A percentile compares a stretch with the other conserved stretches of the same genome.
Evolutionary conservation across 2,113 vertebrate species (phyloP).

Genomic region (Perca schrenkii): DNA sequence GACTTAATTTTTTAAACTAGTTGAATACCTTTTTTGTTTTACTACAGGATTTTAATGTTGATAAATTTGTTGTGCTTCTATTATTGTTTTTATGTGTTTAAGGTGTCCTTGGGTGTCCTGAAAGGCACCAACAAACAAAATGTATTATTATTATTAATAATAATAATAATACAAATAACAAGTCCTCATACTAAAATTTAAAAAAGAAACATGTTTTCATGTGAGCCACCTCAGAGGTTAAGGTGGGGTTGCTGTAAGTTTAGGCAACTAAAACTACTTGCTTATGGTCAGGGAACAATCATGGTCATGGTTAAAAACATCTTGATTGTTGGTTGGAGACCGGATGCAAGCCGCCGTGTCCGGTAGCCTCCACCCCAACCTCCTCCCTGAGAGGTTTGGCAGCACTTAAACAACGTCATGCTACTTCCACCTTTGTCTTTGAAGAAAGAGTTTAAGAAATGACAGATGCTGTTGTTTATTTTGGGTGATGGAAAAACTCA

Average conservation of each 20-base stretch:
- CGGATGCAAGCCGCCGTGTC: not conserved
- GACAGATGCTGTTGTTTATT: not conserved
- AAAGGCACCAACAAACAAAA: too few relatives aligned
- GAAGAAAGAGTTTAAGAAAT: not conserved
- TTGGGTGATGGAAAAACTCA: not conserved
- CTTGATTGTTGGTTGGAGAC: not conserved
- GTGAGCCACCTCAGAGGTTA: not conserved
- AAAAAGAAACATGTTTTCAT: not conserved
- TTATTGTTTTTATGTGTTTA: too few relatives aligned
- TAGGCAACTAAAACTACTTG: not conserved
- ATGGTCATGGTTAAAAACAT: not conserved
- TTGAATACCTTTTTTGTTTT: too few relatives aligned
- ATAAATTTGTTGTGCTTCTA: too few relatives aligned
- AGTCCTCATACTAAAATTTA: not conserved
- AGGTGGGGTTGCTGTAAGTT: not conserved
- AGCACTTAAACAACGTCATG: not conserved
- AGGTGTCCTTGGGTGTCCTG: too few relatives aligned
- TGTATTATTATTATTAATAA: too few relatives aligned
- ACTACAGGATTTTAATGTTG: too few relatives aligned
- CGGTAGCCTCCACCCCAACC: not conserved
- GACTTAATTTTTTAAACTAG: too few relatives aligned
- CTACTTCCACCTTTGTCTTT: not conserved
- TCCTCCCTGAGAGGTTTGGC: conserved; percentile 11
- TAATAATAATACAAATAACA: too few relatives aligned
- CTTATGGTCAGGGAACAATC: not conserved